Conservation (phyloP, 2,888 invertebrate species). For the Cerceris ruficornis region DNA sequence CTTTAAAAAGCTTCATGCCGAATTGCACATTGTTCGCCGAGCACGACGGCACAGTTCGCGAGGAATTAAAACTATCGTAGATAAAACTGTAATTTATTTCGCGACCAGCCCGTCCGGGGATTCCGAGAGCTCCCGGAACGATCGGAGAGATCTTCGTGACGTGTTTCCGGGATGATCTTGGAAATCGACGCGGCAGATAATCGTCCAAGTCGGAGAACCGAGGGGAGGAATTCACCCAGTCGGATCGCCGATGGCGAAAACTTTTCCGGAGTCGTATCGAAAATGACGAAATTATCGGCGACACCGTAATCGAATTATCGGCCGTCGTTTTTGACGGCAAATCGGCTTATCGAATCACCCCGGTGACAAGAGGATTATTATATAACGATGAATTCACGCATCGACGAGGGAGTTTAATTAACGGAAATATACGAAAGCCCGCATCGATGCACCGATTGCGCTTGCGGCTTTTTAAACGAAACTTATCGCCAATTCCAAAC, state of each 20-base stretch:
- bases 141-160: neutral
- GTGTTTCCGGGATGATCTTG: neutral
- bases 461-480: neutral
- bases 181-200: too few species aligned
- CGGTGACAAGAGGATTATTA: conserved; percentile 32
- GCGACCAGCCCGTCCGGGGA: neutral
- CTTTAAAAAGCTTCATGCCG: conserved; percentile 66
- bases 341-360: conserved; percentile 32
- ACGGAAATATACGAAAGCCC: conserved; percentile 3
- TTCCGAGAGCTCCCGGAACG: neutral
- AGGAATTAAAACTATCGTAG: conserved; percentile 40
- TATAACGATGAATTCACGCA: conserved; percentile 29
- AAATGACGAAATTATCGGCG: conserved; percentile 10
- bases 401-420: conserved; percentile 47
- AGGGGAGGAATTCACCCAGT: conserved; percentile 16
- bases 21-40: conserved; percentile 30
- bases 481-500: conserved; percentile 11
- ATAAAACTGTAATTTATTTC: conserved; percentile 20
- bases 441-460: neutral
- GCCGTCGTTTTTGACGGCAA: conserved; percentile 34
- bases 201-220: conserved; percentile 6
- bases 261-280: neutral
- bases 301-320: conserved; percentile 38
- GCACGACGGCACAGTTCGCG: conserved; percentile 14
- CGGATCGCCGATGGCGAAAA: conserved; percentile 1